Evolutionary conservation across 2,113 vertebrate species (phyloP), one percentile per base, ranked within the genome.

Genomic region (Cavia aperea): DNA sequence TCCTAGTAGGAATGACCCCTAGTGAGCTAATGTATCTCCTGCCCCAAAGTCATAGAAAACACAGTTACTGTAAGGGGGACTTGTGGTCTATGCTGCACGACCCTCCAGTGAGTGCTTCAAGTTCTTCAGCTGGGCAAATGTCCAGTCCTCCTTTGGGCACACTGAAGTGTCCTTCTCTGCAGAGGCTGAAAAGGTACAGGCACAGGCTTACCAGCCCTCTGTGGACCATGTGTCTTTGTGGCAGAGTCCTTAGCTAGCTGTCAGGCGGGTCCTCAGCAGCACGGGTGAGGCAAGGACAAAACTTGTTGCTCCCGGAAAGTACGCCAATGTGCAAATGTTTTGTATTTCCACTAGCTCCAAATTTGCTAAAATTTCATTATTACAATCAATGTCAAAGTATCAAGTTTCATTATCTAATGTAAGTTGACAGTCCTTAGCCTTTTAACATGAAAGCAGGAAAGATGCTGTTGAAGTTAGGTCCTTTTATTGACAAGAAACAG

Each of bases 321-420:
- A 60, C 3, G 82, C 43, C 78, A 92, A 36, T 72, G 7, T 93
- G 54, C 49, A 85, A 78, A 81, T 39, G 54, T 31, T 84, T 54
- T 92, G n/a, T 65, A 31, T 49, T 1, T 13, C 63, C 79, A 43
- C 79, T 62, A 90, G 72, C 23, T 46, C 70, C 62, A 39, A 12
- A 51, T 56, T 81, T 89, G 81, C 70, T 91, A 81, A 89, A 33
- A 93, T 93, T 88, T 96, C 33, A 70, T 54, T 94, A 82, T 49
- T 88, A 89, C 36, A 63, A 86, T 93, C 75, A n/a, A 26, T 89
- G 86, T 84, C 62, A 88, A 88, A 77, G 62, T 81, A 94, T 90
- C 79, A 75, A 86, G 63, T 93, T 75, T 81, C 46, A 36, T 83
- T 82, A 54, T 46, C 62, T 70, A 70, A 83, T 86, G 46, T 58